Base-by-base conservation (phyloP, 2,888 invertebrate genomes). In the Galerucella calmariensis region DNA sequence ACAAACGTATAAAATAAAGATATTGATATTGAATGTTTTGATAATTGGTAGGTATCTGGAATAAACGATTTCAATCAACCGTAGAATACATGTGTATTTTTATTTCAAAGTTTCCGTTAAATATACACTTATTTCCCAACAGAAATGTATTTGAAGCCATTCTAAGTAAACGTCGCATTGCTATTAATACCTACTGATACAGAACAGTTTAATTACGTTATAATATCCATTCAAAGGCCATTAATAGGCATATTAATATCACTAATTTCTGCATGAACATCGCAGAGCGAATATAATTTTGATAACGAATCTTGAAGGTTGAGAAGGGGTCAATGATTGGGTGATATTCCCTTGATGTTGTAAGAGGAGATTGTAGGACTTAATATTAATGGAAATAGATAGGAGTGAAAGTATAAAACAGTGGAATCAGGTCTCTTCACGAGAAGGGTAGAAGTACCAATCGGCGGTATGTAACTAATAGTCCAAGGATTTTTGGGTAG, bases 181-280 rank as follows among this genome's bases (percentile, higher is more conserved):
- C n/a, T 41, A 48, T 69, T 69, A 61, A 69, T 69, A 69, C 48
- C 61, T 61, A 59, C 69, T 69, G 69, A 69, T 46, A 61, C 69
- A 56, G 61, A 46, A 61, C 61, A 48, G 44, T 69, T 58, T 68
- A 69, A 69, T 69, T 46, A 69, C 69, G 24, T 68, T 61, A 69
- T 46, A 46, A 12, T 41, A 41, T 16, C 44, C 16, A 27, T 63
- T 63, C 14, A 41, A 24, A 44, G 41, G 63, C 44, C 63, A 56
- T 63, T 44, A 63, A 67, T 67, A 48, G 66, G 51, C 48, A 67
- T 67, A 67, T 67, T 48, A 67, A 67, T 67, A 67, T 67, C 48
- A 67, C 66, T 67, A 67, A 67, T 67, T 44, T 67, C 44, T 27
- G 66, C 66, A 20, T 20, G 66, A 16, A 67, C 53, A 24, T n/a